Evolutionary conservation across 2,888 invertebrate genomes (phyloP).

Genomic region (Agrochola litura): DNA sequence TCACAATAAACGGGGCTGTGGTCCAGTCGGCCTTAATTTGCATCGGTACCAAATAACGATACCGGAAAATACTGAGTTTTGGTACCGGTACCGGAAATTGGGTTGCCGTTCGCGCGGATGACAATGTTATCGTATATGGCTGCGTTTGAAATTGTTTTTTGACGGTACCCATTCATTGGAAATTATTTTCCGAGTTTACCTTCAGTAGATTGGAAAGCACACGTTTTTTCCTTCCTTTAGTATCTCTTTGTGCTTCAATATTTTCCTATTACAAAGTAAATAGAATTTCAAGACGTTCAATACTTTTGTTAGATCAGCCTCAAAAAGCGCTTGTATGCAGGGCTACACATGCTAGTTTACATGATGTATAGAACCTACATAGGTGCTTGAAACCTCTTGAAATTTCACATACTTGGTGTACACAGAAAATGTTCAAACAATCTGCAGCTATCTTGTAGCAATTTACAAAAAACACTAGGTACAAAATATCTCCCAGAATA

Average conservation of each 20-base stretch:
- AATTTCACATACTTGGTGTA: background rate
- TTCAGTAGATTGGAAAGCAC: slow-evolving; percentile 14
- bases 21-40: slow-evolving; percentile 64
- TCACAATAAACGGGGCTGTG: slow-evolving; percentile 67
- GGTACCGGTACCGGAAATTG: slow-evolving; percentile 56
- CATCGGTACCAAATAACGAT: slow-evolving; percentile 61
- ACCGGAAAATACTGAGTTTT: slow-evolving; percentile 54
- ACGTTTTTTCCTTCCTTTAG: background rate
- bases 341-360: background rate
- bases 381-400: too few relatives aligned
- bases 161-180: slow-evolving; percentile 11
- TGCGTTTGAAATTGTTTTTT: slow-evolving; percentile 49
- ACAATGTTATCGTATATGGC: slow-evolving; percentile 38
- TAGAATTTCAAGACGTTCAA: background rate
- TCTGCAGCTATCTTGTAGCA: background rate
- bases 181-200: slow-evolving; percentile 26
- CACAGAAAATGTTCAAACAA: too few relatives aligned
- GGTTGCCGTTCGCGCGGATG: slow-evolving; percentile 28
- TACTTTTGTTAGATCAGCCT: background rate
- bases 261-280: slow-evolving; percentile 16
- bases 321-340: background rate
- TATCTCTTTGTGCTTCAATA: slow-evolving; percentile 4
- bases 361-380: too few relatives aligned
- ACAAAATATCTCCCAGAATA: background rate
- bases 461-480: slow-evolving; percentile 2